Evolutionary conservation across 2,888 invertebrate species (phyloP).

Genomic region (Yponomeuta malinellus): DNA sequence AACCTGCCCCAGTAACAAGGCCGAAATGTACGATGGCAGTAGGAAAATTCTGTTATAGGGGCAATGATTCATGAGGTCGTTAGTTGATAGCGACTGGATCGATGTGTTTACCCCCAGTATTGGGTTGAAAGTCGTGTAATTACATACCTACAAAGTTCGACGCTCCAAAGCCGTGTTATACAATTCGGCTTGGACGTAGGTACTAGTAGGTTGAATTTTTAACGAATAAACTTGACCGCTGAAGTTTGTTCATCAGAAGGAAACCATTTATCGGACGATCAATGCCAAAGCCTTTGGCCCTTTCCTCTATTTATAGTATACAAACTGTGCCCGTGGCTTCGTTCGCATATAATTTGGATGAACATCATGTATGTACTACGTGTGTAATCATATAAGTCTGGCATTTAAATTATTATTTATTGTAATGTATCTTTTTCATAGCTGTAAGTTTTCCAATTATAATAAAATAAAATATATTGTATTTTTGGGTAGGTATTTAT

Average conservation of each 20-base stretch:
- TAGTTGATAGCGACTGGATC: slow-evolving; percentile 8
- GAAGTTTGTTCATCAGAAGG: background rate
- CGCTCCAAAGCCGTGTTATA: background rate
- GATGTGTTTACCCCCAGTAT: slow-evolving; percentile 11
- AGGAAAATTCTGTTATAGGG: background rate
- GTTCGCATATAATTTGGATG: too few species aligned
- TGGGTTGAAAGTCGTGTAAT: slow-evolving; percentile 12
- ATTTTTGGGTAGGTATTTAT: too few species aligned
- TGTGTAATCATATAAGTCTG: too few species aligned
- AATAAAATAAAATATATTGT: too few species aligned
- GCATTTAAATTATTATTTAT: too few species aligned
- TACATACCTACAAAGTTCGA: slow-evolving; percentile 6
- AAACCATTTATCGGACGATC: background rate
- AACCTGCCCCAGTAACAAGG: slow-evolving; percentile 21
- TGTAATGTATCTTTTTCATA: too few species aligned
- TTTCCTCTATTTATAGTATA: too few species aligned
- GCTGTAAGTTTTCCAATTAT: too few species aligned
- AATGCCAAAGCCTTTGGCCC: too few species aligned
- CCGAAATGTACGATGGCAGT: slow-evolving; percentile 34
- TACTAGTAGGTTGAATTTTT: background rate
- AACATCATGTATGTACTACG: too few species aligned
- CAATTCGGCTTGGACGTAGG: background rate
- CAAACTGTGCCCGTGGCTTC: too few species aligned
- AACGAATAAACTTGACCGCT: slow-evolving; percentile 7
- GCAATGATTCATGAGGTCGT: background rate